phyloP scores from a whole-genome alignment of 1,140 invertebrate species.

The Drosophila oshimai region DNA sequence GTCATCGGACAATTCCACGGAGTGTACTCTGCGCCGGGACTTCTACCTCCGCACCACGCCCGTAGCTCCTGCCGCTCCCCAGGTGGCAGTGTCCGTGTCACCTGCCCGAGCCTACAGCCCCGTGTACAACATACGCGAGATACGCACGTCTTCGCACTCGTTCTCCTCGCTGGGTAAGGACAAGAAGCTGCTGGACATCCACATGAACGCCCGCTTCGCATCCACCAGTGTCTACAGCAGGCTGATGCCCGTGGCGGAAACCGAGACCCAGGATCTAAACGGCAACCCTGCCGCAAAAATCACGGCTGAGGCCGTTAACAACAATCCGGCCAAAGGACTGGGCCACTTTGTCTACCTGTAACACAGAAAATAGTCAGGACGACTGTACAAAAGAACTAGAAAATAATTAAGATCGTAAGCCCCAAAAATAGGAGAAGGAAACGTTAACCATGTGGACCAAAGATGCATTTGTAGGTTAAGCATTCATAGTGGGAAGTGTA shows the following conservation, averaged over 20 bases:
- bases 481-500: conserved; percentile 19
- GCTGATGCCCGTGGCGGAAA: conserved; percentile 54
- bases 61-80: background rate
- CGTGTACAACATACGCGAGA: conserved; percentile 82
- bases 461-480: conserved; percentile 75
- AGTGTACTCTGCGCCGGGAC: conserved; percentile 56
- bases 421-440: conserved; percentile 9
- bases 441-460: conserved; percentile 66
- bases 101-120: conserved; percentile 66
- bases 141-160: conserved; percentile 73
- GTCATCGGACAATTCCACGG: conserved; percentile 73
- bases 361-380: background rate
- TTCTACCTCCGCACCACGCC: conserved; percentile 35
- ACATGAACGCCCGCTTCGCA: conserved; percentile 66
- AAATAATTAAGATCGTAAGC: background rate
- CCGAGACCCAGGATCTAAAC: conserved; percentile 51
- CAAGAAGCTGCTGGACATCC: conserved; percentile 79
- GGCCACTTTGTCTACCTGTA: conserved; percentile 80
- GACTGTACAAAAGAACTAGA: background rate
- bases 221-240: conserved; percentile 41
- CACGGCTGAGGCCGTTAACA: conserved; percentile 70
- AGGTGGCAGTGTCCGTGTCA: background rate
- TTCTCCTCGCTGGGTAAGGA: conserved; percentile 81
- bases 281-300: conserved; percentile 44
- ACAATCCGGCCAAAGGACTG: conserved; percentile 76